A percentile compares a stretch with the other conserved stretches of the same genome.
Conservation (phyloP, 2,113 vertebrate genomes). For the Lepus europaeus region DNA sequence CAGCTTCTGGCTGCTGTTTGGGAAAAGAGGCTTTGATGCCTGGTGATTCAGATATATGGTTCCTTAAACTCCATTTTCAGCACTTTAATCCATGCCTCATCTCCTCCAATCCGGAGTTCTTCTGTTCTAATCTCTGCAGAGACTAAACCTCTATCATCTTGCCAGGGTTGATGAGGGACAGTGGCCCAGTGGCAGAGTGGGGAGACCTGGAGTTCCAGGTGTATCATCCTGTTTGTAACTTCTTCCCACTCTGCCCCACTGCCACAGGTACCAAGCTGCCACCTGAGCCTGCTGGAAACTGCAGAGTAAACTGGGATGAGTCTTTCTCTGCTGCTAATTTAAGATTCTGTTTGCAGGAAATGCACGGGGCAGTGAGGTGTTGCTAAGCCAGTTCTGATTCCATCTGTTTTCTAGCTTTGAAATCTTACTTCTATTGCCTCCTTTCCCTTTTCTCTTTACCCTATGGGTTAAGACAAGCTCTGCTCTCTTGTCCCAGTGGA, state of each 20-base stretch:
- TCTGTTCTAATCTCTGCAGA: neutral
- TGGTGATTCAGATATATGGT: neutral
- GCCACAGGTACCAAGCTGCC: neutral
- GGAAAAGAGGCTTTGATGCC: neutral
- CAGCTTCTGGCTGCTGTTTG: neutral
- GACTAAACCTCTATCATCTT: neutral
- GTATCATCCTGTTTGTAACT: neutral
- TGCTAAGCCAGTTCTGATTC: neutral
- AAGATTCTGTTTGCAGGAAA: neutral
- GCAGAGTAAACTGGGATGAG: neutral
- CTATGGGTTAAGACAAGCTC: neutral
- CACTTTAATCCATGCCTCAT: neutral
- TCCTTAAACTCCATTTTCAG: neutral
- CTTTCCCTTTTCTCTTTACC: neutral
- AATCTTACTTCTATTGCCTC: neutral
- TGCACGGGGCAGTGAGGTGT: neutral
- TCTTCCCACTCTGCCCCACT: neutral
- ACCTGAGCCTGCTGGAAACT: neutral
- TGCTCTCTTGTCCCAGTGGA: neutral
- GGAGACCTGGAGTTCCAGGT: neutral
- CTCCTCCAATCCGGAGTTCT: neutral
- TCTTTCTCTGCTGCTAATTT: neutral
- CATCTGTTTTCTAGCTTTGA: slow-evolving; percentile 7
- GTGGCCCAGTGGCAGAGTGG: neutral
- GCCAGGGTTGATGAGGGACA: neutral